Evolutionary conservation across 2,888 invertebrate species (phyloP), one percentile per base, ranked within the genome.

Genomic region (Pachycephus smyrnensis): DNA sequence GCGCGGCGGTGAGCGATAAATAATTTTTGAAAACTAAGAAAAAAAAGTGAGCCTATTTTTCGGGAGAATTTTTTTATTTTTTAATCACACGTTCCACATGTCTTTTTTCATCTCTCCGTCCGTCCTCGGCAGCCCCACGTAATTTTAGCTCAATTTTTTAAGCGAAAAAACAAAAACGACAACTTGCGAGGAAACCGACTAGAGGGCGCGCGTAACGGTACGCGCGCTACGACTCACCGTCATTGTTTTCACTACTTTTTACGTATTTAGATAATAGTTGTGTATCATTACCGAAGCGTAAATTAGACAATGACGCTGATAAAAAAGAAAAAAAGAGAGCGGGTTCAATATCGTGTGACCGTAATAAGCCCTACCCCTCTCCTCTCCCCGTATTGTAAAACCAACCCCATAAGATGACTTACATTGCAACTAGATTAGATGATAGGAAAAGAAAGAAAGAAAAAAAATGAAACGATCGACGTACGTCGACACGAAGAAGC

Each of bases 171-270:
- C 15, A 36, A 37, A 75, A 36, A 76, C 37, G 55, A n/a, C 75
- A 30, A 73, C 36, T 12, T 30, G 71, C 68, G 31, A 71, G 71
- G 9, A 35, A 36, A 32, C 71, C 40, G 40, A n/a, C 55, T 68
- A 68, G 73, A 36, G 71, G 31, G 35, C 68, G 75, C 77, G 73
- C 77, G 71, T 75, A 40, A 73, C 55, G 36, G 78, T 79, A 37
- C 35, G 73, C 77, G 69, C 76, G 69, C 69, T 37, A 77, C 73
- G 78, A 77, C 69, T 73, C 78, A 81, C 82, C 76, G 80, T 81
- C 78, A 83, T 77, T 83, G 80, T 83, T 80, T 84, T 84, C 83
- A 81, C 75, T 81, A 79, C 77, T 81, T 83, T 83, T 73, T 81
- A 83, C 40, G 40, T 40, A 40, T 69, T 75, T 78, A 78, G 68